Evolutionary conservation across 2,113 vertebrate species (phyloP).

Genomic region (Charina bottae): DNA sequence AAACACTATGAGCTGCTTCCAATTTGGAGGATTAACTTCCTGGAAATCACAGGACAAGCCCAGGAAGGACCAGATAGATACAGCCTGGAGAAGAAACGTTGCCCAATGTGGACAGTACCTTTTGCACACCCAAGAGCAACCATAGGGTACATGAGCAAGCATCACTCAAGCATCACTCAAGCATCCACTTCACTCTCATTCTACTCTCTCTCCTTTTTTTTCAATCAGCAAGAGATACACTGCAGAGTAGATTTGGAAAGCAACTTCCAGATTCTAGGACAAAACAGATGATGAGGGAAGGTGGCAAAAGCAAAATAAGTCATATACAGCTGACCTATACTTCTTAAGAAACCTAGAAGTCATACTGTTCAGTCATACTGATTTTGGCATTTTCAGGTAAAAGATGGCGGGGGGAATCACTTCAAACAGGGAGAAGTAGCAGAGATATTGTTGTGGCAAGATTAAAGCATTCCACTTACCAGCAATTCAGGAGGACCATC

Average conservation of each 20-base stretch:
- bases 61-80: not conserved
- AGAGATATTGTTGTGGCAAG: not conserved
- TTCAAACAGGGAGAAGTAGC: not conserved
- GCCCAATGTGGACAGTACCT: not conserved
- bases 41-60: not conserved
- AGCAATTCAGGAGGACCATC: slow-evolving; percentile 96
- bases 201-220: not conserved
- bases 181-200: not conserved
- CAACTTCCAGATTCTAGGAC: not conserved
- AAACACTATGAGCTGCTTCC: not conserved
- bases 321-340: too few relatives aligned
- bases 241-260: not conserved
- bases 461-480: slow-evolving; percentile 74
- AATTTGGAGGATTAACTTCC: not conserved
- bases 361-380: not conserved
- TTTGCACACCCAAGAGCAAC: not conserved
- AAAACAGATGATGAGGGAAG: not conserved
- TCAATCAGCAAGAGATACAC: too few relatives aligned
- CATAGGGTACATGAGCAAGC: not conserved
- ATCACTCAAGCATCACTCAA: not conserved
- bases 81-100: not conserved
- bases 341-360: too few relatives aligned
- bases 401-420: not conserved
- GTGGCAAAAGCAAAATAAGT: not conserved
- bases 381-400: not conserved